phyloP scores from a whole-genome alignment of 1,140 invertebrate genomes.

The Aleiodes sp. region DNA sequence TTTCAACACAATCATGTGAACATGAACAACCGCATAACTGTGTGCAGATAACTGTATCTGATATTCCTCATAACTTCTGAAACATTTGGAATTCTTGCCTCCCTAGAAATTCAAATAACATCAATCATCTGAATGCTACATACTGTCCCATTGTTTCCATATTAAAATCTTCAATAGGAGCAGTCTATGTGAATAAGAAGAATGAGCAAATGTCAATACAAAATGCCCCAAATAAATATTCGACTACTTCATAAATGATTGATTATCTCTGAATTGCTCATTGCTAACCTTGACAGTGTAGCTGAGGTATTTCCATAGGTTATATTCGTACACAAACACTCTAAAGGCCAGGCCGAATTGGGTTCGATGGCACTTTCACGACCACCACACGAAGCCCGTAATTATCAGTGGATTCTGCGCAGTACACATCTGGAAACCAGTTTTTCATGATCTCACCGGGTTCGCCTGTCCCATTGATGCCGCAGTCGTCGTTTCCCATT shows the following conservation, averaged over 20 bases:
- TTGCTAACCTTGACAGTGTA: constrained; percentile 58
- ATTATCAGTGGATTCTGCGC: constrained; percentile 11
- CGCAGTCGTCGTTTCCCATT: background rate
- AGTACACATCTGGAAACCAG: constrained; percentile 11
- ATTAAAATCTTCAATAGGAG: background rate
- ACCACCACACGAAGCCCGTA: constrained; percentile 13
- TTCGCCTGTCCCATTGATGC: constrained; percentile 1
- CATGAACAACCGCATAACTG: no score
- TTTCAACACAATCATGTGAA: no score
- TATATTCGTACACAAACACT: background rate
- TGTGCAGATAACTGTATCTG: no score
- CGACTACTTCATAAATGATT: constrained; percentile 24
- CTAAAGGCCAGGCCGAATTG: constrained; percentile 30
- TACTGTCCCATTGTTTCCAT: no score
- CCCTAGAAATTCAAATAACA: no score
- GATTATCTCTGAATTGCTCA: constrained; percentile 30
- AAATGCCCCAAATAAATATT: constrained; percentile 26
- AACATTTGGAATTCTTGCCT: no score
- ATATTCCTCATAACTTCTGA: no score
- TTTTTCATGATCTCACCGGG: constrained; percentile 1
- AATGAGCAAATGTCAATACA: background rate
- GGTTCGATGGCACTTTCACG: constrained; percentile 62
- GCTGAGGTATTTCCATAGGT: constrained; percentile 37
- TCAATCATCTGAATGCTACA: no score
- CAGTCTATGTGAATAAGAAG: background rate